phyloP scores from a whole-genome alignment of 1,140 invertebrate genomes.

The Achatina immaculata region DNA sequence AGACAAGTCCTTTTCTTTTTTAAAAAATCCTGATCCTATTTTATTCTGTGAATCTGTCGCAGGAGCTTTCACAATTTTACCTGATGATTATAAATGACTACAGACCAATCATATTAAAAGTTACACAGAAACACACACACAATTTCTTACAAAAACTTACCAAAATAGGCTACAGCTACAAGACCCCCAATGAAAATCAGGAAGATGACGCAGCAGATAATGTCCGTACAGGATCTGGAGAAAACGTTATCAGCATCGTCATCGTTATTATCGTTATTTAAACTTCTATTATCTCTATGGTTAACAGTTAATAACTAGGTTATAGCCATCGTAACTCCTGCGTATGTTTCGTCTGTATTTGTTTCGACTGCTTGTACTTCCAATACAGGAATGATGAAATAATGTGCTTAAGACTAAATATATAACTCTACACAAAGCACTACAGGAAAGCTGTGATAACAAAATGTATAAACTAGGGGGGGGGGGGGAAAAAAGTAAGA shows the following conservation, averaged over 20 bases:
- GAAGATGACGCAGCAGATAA: slow-evolving; percentile 88
- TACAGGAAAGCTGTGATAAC: background rate
- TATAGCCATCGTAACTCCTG: background rate
- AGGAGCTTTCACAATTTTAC: no score
- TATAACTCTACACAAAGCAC: no score
- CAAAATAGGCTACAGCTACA: slow-evolving; percentile 79
- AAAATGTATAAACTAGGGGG: background rate
- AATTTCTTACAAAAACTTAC: slow-evolving; percentile 78
- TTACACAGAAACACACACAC: no score
- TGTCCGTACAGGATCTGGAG: slow-evolving; percentile 82
- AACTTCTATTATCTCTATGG: background rate
- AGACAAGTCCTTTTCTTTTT: no score
- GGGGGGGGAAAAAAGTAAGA: background rate
- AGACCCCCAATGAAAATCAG: slow-evolving; percentile 81
- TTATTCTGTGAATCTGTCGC: no score
- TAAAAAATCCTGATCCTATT: no score
- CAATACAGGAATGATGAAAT: background rate
- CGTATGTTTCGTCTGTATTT: background rate
- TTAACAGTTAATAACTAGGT: background rate
- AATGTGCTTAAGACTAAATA: background rate
- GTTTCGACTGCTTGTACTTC: background rate
- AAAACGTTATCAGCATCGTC: background rate
- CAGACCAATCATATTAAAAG: no score
- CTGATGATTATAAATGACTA: no score
- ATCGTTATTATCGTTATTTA: background rate